Conservation (phyloP, 2,113 vertebrate species). For the Notiomystis cincta region DNA sequence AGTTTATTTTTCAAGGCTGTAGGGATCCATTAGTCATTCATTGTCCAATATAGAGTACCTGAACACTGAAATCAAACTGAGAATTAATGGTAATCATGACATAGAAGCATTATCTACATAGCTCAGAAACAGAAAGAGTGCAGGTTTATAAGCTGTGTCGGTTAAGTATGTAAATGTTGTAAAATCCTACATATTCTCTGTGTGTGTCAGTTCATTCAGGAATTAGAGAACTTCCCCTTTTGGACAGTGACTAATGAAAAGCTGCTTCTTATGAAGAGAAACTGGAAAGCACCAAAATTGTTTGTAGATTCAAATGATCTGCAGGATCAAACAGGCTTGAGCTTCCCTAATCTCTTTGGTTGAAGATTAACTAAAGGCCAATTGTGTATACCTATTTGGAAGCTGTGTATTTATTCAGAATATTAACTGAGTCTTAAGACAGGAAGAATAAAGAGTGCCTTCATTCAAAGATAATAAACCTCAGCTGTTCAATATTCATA, state of each 20-base stretch:
- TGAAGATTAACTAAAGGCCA: slow-evolving; percentile 7
- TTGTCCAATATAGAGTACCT: background rate
- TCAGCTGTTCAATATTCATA: slow-evolving; percentile 21
- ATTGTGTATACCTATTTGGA: slow-evolving; percentile 6
- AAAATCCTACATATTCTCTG: background rate
- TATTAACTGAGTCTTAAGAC: slow-evolving; percentile 18
- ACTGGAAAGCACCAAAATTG: background rate
- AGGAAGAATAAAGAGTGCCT: background rate
- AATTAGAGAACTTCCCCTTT: background rate
- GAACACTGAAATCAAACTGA: background rate
- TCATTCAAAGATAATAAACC: slow-evolving; percentile 3
- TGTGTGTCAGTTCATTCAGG: accelerated
- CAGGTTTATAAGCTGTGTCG: background rate
- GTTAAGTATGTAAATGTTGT: background rate
- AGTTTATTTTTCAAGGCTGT: background rate
- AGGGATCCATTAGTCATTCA: background rate
- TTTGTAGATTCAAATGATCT: background rate
- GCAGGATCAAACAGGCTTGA: background rate
- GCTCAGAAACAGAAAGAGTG: background rate
- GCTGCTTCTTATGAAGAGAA: background rate
- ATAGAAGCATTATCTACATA: background rate
- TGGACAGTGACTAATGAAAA: background rate
- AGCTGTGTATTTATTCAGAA: background rate
- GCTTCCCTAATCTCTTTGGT: background rate
- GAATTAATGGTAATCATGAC: background rate